These are phyloP conservation scores for Brachionus plicatilis DNA, from an alignment of 1,140 invertebrate species.

Conservation along the genomic window DNA sequence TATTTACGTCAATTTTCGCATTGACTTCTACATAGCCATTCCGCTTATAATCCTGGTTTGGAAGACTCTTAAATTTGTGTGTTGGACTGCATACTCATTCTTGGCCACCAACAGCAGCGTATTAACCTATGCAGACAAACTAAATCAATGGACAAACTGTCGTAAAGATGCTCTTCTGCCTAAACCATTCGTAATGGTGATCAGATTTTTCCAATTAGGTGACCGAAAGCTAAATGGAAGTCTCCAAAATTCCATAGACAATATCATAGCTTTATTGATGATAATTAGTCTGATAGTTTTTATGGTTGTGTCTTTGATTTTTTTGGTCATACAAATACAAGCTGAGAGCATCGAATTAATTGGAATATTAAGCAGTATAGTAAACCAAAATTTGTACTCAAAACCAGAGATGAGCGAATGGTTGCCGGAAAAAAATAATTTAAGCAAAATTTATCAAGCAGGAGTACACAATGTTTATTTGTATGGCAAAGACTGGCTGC, in stretches of 20 bases:
- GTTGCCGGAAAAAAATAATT: conserved; percentile 60
- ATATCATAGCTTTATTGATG: conserved; percentile 1
- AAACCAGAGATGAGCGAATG: conserved; percentile 58
- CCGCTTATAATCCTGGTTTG: conserved; percentile 2
- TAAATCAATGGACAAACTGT: neutral
- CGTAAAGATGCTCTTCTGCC: neutral
- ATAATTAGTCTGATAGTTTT: neutral
- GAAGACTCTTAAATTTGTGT: neutral
- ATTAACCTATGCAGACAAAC: neutral
- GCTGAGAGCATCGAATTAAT: conserved; percentile 23
- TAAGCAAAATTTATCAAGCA: conserved; percentile 68
- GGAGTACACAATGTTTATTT: conserved; percentile 83
- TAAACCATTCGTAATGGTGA: neutral
- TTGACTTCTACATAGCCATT: conserved; percentile 5
- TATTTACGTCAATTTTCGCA: conserved; percentile 16
- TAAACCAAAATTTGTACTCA: neutral
- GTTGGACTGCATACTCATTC: neutral
- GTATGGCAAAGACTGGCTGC: conserved; percentile 78
- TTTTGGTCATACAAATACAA: conserved; percentile 30
- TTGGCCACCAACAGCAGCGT: neutral
- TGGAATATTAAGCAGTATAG: neutral
- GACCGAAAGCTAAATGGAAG: neutral
- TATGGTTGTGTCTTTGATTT: conserved; percentile 32
- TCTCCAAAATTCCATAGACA: conserved; percentile 11
- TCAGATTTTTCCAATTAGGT: neutral